These are phyloP conservation scores for Pseudopodoces humilis DNA, from an alignment of 2,113 vertebrate genomes.

Conservation along the genomic window DNA sequence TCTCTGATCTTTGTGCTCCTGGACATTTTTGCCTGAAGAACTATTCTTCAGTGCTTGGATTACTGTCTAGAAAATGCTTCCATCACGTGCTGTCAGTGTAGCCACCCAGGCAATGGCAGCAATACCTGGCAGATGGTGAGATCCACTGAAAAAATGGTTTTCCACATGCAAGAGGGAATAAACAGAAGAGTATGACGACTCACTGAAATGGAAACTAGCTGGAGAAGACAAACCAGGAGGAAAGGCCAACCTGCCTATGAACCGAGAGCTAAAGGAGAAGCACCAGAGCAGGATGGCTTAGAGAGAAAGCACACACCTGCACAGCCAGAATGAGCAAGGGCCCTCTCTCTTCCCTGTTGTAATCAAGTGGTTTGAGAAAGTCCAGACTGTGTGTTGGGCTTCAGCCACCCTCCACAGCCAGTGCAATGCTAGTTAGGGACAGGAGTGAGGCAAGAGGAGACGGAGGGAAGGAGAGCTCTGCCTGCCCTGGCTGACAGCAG, in stretches of 20 bases:
- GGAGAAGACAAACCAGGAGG: not conserved
- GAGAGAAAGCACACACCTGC: not conserved
- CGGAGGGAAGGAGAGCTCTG: not conserved
- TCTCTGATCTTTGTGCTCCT: not conserved
- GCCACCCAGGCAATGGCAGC: not conserved
- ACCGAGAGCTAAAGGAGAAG: not conserved
- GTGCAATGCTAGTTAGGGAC: not conserved
- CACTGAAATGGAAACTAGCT: not conserved
- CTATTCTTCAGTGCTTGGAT: not conserved
- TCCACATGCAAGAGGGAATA: not conserved
- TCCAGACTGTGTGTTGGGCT: not conserved
- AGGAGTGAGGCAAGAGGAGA: not conserved
- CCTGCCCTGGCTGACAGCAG: rapidly evolving
- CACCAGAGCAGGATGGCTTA: not conserved
- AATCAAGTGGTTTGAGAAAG: not conserved
- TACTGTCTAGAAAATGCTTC: not conserved
- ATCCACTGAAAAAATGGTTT: not conserved
- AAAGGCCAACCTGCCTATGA: not conserved
- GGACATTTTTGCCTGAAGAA: not conserved
- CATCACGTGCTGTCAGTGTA: rapidly evolving
- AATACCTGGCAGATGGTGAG: not conserved
- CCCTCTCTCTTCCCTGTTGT: rapidly evolving
- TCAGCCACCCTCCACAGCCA: not conserved
- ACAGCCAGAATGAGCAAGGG: not conserved
- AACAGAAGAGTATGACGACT: not conserved